Conservation (phyloP, 2,888 invertebrate species). For the Pollenia amentaria region DNA sequence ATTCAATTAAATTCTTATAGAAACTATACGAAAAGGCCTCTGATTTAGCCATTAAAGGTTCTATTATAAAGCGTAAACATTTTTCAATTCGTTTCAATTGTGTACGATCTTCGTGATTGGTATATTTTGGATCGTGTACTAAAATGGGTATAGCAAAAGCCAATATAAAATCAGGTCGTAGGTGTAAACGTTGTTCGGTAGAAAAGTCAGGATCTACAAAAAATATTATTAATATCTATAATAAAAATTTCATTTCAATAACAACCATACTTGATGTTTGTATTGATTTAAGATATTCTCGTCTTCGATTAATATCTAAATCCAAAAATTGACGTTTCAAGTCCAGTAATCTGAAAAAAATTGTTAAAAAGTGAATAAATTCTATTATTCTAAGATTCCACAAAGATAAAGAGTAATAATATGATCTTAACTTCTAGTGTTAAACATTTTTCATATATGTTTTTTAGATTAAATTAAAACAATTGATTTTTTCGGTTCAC, state of each 20-base stretch:
- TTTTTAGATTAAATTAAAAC: too few species aligned
- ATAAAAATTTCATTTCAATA: background rate
- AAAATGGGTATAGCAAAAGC: conserved; percentile 98
- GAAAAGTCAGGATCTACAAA: conserved; percentile 78
- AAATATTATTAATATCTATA: background rate
- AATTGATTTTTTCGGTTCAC: too few species aligned
- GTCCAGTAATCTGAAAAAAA: conserved; percentile 79
- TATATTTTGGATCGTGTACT: conserved; percentile 95
- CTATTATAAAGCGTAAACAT: conserved; percentile 97
- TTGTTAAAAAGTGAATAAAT: background rate
- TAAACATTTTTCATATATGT: too few species aligned
- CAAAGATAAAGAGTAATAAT: too few species aligned
- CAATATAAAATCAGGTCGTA: conserved; percentile 98
- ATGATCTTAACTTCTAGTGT: too few species aligned
- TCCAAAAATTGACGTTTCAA: conserved; percentile 92
- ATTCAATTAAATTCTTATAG: conserved; percentile 96
- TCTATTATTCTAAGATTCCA: too few species aligned
- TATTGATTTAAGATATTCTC: conserved; percentile 95
- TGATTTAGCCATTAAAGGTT: conserved; percentile 96
- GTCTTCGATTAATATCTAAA: conserved; percentile 94
- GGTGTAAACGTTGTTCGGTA: conserved; percentile 90
- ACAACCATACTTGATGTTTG: conserved; percentile 85
- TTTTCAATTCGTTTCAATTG: conserved; percentile 93
- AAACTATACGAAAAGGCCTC: conserved; percentile 98
- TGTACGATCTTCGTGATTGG: conserved; percentile 89